Evolutionary conservation across 2,888 invertebrate species (phyloP).

Genomic region (Trachelus iudaicus): DNA sequence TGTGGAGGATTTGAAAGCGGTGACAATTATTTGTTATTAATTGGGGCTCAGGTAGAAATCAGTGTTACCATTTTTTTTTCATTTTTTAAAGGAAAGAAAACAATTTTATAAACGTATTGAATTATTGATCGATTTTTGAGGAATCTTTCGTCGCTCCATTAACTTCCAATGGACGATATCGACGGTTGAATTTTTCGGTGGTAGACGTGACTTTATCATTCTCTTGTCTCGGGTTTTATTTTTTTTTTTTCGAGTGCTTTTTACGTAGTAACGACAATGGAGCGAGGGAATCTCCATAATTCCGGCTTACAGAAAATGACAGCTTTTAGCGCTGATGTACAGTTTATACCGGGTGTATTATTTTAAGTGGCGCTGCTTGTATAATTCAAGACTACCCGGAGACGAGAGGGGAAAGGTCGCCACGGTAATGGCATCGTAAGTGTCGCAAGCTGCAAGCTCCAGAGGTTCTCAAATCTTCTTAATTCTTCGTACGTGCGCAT

Average conservation of each 20-base stretch:
- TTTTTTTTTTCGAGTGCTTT: neutral
- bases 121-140: neutral
- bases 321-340: constrained; percentile 64
- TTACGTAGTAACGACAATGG: constrained; percentile 19
- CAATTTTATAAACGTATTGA: rapidly evolving
- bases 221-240: neutral
- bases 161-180: no score
- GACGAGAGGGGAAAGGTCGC: constrained; percentile 43
- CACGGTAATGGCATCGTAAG: constrained; percentile 59
- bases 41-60: neutral
- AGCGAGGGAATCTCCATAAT: constrained; percentile 60
- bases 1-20: no score
- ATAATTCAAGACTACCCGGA: constrained; percentile 54
- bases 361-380: constrained; percentile 62
- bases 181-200: neutral
- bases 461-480: constrained; percentile 51
- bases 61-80: neutral
- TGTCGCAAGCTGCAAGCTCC: constrained; percentile 57
- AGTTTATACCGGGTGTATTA: constrained; percentile 63
- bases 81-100: neutral
- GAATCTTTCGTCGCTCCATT: no score
- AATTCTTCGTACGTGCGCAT: neutral
- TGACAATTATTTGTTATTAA: neutral
- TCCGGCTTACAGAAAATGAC: constrained; percentile 64
- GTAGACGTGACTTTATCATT: neutral